Evolutionary conservation across 2,797 vertebrate genomes (phyloP), one percentile per base, ranked within the genome.

Genomic region (Limosa lapponica): DNA sequence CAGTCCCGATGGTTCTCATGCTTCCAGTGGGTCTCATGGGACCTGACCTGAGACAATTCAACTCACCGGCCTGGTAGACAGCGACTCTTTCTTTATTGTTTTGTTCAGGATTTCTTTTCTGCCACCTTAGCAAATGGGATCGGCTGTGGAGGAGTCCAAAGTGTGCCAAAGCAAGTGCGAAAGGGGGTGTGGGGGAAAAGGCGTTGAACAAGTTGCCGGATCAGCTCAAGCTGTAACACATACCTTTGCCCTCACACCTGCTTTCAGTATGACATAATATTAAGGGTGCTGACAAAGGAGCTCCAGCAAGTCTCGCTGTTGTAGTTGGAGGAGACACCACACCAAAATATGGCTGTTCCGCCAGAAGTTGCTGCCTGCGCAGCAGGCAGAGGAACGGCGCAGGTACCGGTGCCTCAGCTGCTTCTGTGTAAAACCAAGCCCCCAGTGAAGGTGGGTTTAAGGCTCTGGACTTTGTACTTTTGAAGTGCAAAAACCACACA

Each of bases 211-310:
- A 69, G 91, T 75, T 93, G 69, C 69, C 69, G 46, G 73, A 70
- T 75, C 41, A 86, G 65, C 79, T 93, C 94, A 93, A 94, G 90
- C 85, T 1, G 0, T 69, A 88, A 81, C 93, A 91, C 0, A 5
- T 48, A 52, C 82, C 73, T 94, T 81, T 75, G 52, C 54, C 80
- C 58, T 93, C 70, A 18, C 13, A 32, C 66, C 79, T 91, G 61
- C 49, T 93, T 75, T 91, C 65, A 54, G 72, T 73, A 80, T 90
- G 91, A 83, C 57, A 43, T 64, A 93, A 83, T 58, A 81, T 54
- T 34, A 65, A 88, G 49, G 34, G 34, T 86, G 95, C 85, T 95
- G 94, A 90, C 91, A 94, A 91, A 86, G 57, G 65, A 81, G 28
- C 34, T 86, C 75, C 4, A 2, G 19, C 37, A 57, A 37, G 46